phyloP scores from a whole-genome alignment of 2,888 invertebrate species.

The Papilio protenor region DNA sequence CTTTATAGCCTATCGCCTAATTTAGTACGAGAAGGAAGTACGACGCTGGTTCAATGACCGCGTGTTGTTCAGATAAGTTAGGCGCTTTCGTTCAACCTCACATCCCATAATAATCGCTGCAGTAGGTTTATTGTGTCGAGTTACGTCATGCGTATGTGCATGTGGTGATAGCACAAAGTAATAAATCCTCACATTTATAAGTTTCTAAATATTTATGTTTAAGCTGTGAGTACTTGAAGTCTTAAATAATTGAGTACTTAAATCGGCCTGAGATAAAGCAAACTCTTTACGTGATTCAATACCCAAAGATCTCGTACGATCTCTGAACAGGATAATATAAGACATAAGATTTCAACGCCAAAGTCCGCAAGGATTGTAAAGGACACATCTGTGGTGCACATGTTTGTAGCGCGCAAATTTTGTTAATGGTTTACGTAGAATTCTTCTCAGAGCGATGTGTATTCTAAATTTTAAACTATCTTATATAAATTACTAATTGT shows the following conservation, averaged over 20 bases:
- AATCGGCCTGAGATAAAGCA: neutral
- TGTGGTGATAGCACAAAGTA: neutral
- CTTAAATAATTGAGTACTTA: neutral
- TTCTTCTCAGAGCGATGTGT: neutral
- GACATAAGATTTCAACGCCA: neutral
- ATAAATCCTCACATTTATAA: neutral
- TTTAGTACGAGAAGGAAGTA: constrained; percentile 60
- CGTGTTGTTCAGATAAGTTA: constrained; percentile 60
- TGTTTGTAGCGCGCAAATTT: constrained; percentile 51
- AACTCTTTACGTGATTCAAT: too few relatives aligned
- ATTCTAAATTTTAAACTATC: neutral
- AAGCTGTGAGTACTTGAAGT: neutral
- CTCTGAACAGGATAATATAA: constrained; percentile 1
- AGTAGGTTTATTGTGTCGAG: constrained; percentile 49
- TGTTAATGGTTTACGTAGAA: neutral
- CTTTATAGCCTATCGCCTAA: constrained; percentile 61
- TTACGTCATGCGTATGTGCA: constrained; percentile 40
- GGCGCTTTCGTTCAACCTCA: constrained; percentile 47
- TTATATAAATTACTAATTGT: neutral
- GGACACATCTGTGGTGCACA: constrained; percentile 59
- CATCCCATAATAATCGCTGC: constrained; percentile 46
- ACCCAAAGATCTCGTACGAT: neutral
- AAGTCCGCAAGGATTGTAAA: constrained; percentile 49
- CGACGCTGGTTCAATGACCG: constrained; percentile 66
- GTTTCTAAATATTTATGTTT: neutral